Conservation (phyloP, 2,888 invertebrate species). For the Odontocerum albicorne region DNA sequence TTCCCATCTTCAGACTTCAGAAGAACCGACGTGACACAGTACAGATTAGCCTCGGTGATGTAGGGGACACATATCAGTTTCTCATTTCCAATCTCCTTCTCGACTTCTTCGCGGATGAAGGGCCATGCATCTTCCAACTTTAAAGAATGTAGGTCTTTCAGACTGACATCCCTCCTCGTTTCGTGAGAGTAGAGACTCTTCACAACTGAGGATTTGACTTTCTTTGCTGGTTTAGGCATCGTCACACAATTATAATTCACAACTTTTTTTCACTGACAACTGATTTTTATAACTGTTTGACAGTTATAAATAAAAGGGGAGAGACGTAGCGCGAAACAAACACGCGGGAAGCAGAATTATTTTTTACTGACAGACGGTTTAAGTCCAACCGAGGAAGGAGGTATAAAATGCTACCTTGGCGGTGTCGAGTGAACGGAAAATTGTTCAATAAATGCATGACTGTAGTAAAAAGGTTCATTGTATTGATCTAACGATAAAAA, state of each 20-base stretch:
- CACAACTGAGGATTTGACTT: conserved; percentile 54
- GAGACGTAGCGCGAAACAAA: too few relatives aligned
- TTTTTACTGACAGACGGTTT: conserved; percentile 8
- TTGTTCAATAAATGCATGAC: too few relatives aligned
- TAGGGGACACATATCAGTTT: conserved; percentile 56
- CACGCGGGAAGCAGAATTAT: too few relatives aligned
- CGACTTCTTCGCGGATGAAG: conserved; percentile 57
- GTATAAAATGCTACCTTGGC: too few relatives aligned
- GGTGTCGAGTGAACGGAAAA: too few relatives aligned
- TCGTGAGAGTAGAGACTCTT: conserved; percentile 56
- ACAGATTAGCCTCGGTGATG: conserved; percentile 56
- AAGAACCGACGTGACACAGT: conserved; percentile 54
- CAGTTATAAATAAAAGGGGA: too few relatives aligned
- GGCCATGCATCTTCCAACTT: conserved; percentile 58
- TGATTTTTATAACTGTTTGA: too few relatives aligned
- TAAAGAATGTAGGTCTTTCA: conserved; percentile 51
- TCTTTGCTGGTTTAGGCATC: conserved; percentile 50
- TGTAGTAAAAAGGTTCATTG: too few relatives aligned
- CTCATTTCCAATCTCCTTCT: conserved; percentile 55
- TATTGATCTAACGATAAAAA: too few relatives aligned
- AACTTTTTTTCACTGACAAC: too few relatives aligned
- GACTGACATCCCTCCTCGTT: conserved; percentile 56
- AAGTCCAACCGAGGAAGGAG: too few relatives aligned
- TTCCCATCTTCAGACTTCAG: conserved; percentile 46
- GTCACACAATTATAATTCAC: too few relatives aligned